Evolutionary conservation across 2,113 vertebrate genomes (phyloP), one percentile per base, ranked within the genome.

Genomic region (Paraplagusia blochii): DNA sequence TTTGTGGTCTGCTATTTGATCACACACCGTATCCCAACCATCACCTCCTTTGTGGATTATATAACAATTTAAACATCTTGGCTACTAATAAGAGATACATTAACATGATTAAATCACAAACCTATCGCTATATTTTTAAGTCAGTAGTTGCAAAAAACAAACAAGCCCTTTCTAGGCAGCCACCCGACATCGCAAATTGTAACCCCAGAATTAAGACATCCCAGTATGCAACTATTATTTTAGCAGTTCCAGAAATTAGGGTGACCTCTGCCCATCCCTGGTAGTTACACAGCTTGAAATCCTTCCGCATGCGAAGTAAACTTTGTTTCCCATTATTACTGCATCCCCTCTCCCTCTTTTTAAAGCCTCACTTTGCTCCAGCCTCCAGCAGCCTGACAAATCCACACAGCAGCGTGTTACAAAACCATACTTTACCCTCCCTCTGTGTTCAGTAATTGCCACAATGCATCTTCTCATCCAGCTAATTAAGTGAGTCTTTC

Each of bases 401-500:
- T 55, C 77, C 73, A 69, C 76, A 69, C 76, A 71, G 72, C 73
- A 65, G 76, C 57, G 55, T 63, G 73, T 79, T 87, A 88, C 83
- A 77, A 69, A 66, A 78, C 76, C 78, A 73, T 80, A 69, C 72
- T 74, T 72, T 79, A 77, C 78, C 69, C 80, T 80, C 69, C 80
- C 83, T 88, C 89, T 88, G 87, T 90, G 83, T 80, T 68, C 73
- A 14, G 78, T 88, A 88, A 90, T 90, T 89, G 88, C 87, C 86
- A 88, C 90, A 88, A 90, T 88, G 90, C 85, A 87, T 90, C 88
- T 90, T 88, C 80, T 89, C 77, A 69, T 87, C 80, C 79, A 67
- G 85, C 87, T 90, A 90, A 90, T 90, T 89, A 88, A 89, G 88
- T 84, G 87, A 86, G 85, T 85, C 86, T 86, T 84, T 75, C 75